Evolutionary conservation across 1,140 invertebrate genomes (phyloP), one percentile per base, ranked within the genome.

Genomic region (Daktulosphaira vitifoliae): DNA sequence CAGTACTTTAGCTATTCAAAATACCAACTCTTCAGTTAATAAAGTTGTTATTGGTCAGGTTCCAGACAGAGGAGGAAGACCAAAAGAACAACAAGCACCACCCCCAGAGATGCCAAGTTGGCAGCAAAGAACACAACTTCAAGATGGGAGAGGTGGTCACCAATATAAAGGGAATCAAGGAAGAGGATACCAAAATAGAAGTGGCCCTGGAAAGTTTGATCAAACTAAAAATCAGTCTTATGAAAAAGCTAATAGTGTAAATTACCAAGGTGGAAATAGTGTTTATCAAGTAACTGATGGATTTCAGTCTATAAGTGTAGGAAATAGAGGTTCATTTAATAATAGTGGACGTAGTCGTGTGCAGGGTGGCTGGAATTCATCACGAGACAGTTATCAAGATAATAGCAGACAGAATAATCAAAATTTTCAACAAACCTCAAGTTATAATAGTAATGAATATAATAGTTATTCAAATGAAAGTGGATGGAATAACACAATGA

Each of bases 51-150:
- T 95, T 75, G 91, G 90, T 67, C 65, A 82, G 80, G 86, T 91
- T 6, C 89, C 89, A 2, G 89, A 97, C 74, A 79, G 94, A 72
- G 94, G 94, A 52, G 94, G 94, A 3, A 76, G 93, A 68, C 85
- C 92, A 1, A 83, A 83, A 71, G 92, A 96, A 72, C 84, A 90
- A 71, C 86, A 91, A 68, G 84, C 90, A 4, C 94, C 94, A 1
- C 91, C 92, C 5, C 91, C 91, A 11, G 94, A 96, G 79, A 96
- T 96, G 91, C 93, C 94, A 9, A 85, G 88, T 1, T 96, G 92
- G 88, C 83, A 88, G 71, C 87, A 91, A 69, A 66, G 70, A 50
- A 33, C 50, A n/a, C 33, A 37, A 33, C 26, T 33, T 38, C 67
- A 51, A 50, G 44, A 44, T 29, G 25, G 44, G 26, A 44, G 66